Conservation (phyloP, 2,113 vertebrate genomes). For the Elaphurus davidianus region DNA sequence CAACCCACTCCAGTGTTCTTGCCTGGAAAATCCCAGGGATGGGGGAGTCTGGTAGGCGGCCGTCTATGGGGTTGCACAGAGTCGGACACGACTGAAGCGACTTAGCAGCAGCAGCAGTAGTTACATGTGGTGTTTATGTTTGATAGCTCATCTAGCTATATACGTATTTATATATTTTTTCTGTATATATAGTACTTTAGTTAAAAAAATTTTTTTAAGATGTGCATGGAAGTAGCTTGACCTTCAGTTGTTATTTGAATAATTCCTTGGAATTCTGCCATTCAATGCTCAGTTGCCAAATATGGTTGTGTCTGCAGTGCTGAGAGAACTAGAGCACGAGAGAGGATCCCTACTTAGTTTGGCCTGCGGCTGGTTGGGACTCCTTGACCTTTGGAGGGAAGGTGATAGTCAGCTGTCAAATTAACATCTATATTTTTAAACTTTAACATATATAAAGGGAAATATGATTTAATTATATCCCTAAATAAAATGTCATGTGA, state of each 20-base stretch:
- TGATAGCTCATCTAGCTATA: not conserved
- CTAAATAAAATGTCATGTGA: not conserved
- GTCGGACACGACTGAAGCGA: too few species aligned
- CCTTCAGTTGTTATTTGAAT: not conserved
- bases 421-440: constrained; percentile 39
- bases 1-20: too few species aligned
- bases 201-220: not conserved
- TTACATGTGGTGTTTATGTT: not conserved
- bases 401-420: not conserved
- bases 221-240: not conserved
- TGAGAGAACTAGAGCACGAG: not conserved
- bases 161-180: not conserved
- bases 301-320: not conserved
- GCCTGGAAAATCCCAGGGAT: too few species aligned
- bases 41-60: too few species aligned
- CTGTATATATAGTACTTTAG: not conserved
- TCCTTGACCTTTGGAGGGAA: not conserved
- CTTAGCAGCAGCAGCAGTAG: not conserved
- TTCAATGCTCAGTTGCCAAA: not conserved
- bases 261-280: not conserved
- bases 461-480: not conserved
- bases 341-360: not conserved
- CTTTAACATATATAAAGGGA: not conserved
- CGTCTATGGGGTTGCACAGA: too few species aligned
- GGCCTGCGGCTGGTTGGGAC: not conserved